Conservation (phyloP, 64 coral and sea anemone genomes). For the Cladopsammia gracilis region DNA sequence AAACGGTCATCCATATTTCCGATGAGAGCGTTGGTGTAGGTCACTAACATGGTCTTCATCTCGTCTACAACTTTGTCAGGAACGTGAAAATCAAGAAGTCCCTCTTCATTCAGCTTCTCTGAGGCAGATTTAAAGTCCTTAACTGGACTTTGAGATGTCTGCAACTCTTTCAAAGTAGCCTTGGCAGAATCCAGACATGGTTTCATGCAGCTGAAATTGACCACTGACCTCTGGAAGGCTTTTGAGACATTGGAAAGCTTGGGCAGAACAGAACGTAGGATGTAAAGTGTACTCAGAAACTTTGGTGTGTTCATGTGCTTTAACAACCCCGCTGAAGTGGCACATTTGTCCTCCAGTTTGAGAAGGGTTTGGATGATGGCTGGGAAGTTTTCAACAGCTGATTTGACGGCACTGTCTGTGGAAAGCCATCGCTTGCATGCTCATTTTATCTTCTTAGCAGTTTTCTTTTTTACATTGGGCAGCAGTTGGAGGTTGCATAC, state of each 20-base stretch:
- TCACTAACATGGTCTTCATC: constrained; percentile 45
- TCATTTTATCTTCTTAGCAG: constrained; percentile 38
- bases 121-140: constrained; percentile 53
- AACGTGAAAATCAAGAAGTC: constrained; percentile 42
- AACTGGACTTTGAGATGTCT: constrained; percentile 40
- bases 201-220: constrained; percentile 45
- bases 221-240: constrained; percentile 61
- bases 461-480: constrained; percentile 50
- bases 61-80: constrained; percentile 4
- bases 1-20: constrained; percentile 62
- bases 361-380: constrained; percentile 54
- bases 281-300: constrained; percentile 47
- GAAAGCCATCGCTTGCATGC: constrained; percentile 59
- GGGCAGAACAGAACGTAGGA: constrained; percentile 59
- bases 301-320: constrained; percentile 53
- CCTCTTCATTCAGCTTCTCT: constrained; percentile 52
- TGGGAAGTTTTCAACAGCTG: constrained; percentile 10
- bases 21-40: constrained; percentile 40
- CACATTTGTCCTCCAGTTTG: constrained; percentile 47
- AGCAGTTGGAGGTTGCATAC: constrained; percentile 12
- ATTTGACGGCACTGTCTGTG: constrained; percentile 46
- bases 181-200: constrained; percentile 58
- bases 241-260: constrained; percentile 59
- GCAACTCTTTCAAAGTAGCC: constrained; percentile 56
- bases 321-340: constrained; percentile 49